Base-by-base conservation (phyloP, 2,113 vertebrate genomes). In the Nothoprocta perdicaria region DNA sequence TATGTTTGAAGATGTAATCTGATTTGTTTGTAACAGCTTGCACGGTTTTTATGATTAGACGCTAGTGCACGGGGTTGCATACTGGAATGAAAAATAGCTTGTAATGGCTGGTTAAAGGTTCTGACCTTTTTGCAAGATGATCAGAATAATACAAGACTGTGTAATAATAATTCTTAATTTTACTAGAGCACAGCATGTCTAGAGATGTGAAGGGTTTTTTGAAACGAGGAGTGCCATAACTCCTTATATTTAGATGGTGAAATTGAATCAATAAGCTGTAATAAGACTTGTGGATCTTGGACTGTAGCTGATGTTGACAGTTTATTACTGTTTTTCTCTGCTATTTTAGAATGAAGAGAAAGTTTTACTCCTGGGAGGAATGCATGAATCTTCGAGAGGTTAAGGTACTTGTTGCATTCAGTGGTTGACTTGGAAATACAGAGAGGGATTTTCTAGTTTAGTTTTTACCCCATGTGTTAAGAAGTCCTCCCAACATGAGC, bases 321-420 rank as follows among this genome's bases (percentile, higher is more conserved):
- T 45, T 9, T 35, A 10, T 90, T 96, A 95, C 95, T 31, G 26
- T n/a, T 72, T 68, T 48, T 14, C 67, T 97, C 50, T 94, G 41
- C 76, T 94, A 17, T 78, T 78, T 31, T 62, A 99, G 99, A 97
- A 99, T 99, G 99, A 99, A 99, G 98, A 98, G 98, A 58, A 99
- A 99, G 91, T 99, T 99, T 96, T 99, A 99, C 96, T 99, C 99
- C 58, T 99, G 99, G 99, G 99, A 99, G 86, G 99, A 99, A 97
- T 99, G 99, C 91, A 99, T 99, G 98, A 99, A 99, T 95, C 98
- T 99, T 92, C 98, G 99, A 91, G 99, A 99, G 91, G 98, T 99
- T 96, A 99, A 99, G 98, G 99, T 99, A 97, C 92, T 94, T 94
- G 50, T 91, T 80, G 83, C 60, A 40, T 92, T 90, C 40, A 66